Percentiles rank a stretch among this genome's conserved stretches.
These are phyloP conservation scores for Podilymbus podiceps DNA, from an alignment of 2,113 vertebrate genomes.

Conservation along the genomic window DNA sequence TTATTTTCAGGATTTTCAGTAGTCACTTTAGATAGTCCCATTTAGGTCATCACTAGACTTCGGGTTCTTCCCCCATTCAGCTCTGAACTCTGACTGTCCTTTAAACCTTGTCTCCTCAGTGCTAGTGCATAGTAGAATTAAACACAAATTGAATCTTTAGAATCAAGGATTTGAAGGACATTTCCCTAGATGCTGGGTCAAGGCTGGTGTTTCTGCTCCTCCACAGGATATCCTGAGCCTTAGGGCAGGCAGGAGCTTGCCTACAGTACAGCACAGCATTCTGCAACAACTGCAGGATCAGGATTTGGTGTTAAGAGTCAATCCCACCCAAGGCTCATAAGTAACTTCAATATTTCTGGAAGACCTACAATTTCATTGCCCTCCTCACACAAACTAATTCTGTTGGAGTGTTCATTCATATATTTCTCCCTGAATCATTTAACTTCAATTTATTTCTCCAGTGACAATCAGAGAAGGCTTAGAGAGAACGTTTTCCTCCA, in stretches of 20 bases:
- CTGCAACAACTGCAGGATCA: neutral
- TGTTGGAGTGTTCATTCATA: neutral
- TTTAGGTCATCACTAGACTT: neutral
- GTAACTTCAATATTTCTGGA: neutral
- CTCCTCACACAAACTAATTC: neutral
- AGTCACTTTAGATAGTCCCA: neutral
- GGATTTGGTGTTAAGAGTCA: neutral
- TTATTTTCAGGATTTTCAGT: neutral
- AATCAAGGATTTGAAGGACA: neutral
- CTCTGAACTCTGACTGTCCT: neutral
- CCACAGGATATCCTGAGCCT: neutral
- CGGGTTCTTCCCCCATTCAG: neutral
- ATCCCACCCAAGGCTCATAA: neutral
- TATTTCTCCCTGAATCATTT: neutral
- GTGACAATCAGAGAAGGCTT: neutral
- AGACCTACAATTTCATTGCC: neutral
- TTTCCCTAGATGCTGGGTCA: neutral
- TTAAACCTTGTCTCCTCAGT: neutral
- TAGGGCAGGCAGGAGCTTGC: neutral
- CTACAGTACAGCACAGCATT: fast-evolving
- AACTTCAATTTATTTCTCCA: neutral
- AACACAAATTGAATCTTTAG: neutral
- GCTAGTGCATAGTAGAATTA: neutral
- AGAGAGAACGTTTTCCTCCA: neutral
- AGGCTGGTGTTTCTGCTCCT: neutral